These are phyloP conservation scores for Arrhamphus sclerolepis DNA, from an alignment of 2,797 vertebrate genomes.

Conservation along the genomic window DNA sequence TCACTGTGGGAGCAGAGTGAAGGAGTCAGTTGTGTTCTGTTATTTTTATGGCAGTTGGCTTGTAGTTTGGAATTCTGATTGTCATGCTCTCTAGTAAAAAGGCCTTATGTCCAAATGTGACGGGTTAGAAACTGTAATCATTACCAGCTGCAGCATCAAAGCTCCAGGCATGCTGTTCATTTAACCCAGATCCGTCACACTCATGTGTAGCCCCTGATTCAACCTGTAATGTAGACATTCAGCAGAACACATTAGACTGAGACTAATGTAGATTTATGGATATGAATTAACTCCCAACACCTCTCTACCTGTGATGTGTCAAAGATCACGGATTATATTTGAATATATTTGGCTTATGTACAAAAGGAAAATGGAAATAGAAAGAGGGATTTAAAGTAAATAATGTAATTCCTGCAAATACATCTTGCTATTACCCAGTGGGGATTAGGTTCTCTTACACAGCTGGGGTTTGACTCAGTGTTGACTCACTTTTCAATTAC, in stretches of 20 bases:
- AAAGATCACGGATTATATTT: slow-evolving; percentile 23
- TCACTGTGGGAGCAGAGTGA: slow-evolving; percentile 46
- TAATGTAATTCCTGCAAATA: background rate
- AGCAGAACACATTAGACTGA: slow-evolving; percentile 61
- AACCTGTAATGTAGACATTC: slow-evolving; percentile 74
- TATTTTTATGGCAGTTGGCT: slow-evolving; percentile 78
- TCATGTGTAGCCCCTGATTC: slow-evolving; percentile 60
- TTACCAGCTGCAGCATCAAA: slow-evolving; percentile 81
- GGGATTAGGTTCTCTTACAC: background rate
- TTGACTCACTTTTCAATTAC: background rate
- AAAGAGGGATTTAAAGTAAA: slow-evolving; percentile 4
- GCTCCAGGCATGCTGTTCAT: slow-evolving; percentile 63
- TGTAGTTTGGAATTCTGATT: slow-evolving; percentile 78
- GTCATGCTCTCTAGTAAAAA: slow-evolving; percentile 72
- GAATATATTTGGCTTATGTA: slow-evolving; percentile 14
- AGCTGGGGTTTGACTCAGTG: background rate
- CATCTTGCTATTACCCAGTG: background rate
- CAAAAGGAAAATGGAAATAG: slow-evolving; percentile 16
- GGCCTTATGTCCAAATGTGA: slow-evolving; percentile 63
- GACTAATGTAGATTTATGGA: slow-evolving; percentile 59
- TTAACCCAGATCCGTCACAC: slow-evolving; percentile 73
- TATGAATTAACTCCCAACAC: slow-evolving; percentile 54
- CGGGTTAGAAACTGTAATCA: slow-evolving; percentile 72
- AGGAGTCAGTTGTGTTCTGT: slow-evolving; percentile 63
- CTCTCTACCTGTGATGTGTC: slow-evolving; percentile 48